phyloP scores from a whole-genome alignment of 2,113 vertebrate genomes.

The Coreoperca whiteheadi region DNA sequence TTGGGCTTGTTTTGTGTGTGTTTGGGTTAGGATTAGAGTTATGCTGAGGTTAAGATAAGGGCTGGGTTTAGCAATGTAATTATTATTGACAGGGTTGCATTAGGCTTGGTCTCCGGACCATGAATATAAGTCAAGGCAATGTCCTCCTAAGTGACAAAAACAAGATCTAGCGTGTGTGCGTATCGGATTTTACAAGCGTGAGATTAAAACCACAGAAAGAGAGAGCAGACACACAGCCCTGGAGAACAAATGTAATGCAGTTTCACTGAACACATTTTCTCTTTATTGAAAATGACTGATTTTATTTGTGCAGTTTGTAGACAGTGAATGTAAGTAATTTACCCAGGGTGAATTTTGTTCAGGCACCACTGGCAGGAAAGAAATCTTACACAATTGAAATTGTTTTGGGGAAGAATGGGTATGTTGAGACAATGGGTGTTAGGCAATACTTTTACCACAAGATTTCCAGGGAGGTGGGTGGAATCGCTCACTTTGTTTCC shows the following conservation, averaged over 20 bases:
- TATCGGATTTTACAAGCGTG: neutral
- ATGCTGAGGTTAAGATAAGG: neutral
- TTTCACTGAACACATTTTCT: fast-evolving
- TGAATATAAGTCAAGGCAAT: neutral
- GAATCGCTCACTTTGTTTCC: conserved; percentile 59
- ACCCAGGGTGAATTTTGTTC: conserved; percentile 41
- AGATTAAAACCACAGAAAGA: conserved; percentile 6
- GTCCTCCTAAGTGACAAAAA: neutral
- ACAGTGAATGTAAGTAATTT: neutral
- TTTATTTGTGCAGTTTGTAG: neutral
- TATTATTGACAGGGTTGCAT: neutral
- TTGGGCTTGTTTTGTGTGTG: neutral
- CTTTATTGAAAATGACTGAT: neutral
- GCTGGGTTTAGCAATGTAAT: neutral
- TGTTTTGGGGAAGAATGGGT: conserved; percentile 74
- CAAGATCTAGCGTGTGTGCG: neutral
- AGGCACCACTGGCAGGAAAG: conserved; percentile 24
- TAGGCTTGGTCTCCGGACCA: neutral
- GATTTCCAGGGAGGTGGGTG: conserved; percentile 63
- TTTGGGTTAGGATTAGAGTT: neutral
- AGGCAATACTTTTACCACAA: conserved; percentile 71
- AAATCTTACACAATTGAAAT: conserved; percentile 73
- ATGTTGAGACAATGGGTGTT: conserved; percentile 67
- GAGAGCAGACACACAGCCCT: neutral
- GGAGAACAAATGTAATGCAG: neutral